phyloP scores from a whole-genome alignment of 53 echinoderm and acorn worm species.

The Stichopus horrens region DNA sequence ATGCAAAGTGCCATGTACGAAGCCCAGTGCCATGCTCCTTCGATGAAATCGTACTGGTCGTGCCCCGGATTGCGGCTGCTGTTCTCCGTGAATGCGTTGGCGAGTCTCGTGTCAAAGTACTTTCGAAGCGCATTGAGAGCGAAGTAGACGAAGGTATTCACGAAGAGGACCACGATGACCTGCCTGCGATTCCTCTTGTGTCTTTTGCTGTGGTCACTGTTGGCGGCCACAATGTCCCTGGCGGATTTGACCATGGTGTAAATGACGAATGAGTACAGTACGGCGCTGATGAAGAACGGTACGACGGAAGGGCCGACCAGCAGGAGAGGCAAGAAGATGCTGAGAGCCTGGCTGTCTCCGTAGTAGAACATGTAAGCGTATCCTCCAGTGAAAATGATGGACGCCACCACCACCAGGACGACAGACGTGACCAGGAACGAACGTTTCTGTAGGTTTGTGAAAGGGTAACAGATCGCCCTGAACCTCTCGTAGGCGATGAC shows the following conservation, averaged over 20 bases:
- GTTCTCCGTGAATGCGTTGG: constrained; percentile 20
- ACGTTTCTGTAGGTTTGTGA: constrained; percentile 20
- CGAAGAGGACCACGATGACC: constrained; percentile 36
- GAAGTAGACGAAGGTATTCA: constrained; percentile 40
- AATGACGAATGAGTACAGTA: constrained; percentile 32
- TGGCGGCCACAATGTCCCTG: background rate
- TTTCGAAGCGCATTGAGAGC: constrained; percentile 21
- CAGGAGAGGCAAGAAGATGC: constrained; percentile 3
- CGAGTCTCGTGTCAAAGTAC: constrained; percentile 40
- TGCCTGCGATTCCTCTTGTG: constrained; percentile 24
- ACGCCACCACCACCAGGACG: constrained; percentile 3
- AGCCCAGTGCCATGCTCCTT: constrained; percentile 38
- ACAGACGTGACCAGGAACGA: constrained; percentile 23
- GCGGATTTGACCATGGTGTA: constrained; percentile 20
- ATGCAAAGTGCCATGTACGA: constrained; percentile 36
- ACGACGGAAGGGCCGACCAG: constrained; percentile 34
- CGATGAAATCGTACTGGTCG: constrained; percentile 10
- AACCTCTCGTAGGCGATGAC: constrained; percentile 39
- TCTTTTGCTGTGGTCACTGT: background rate
- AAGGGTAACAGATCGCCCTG: constrained; percentile 29
- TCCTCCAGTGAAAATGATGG: constrained; percentile 16
- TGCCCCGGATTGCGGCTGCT: constrained; percentile 18
- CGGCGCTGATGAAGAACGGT: constrained; percentile 30
- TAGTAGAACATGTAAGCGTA: constrained; percentile 40
- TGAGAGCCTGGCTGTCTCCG: constrained; percentile 8